Percentiles rank a stretch among this genome's conserved stretches.
Conservation (phyloP, 2,888 invertebrate genomes). For the Gari tellinella region DNA sequence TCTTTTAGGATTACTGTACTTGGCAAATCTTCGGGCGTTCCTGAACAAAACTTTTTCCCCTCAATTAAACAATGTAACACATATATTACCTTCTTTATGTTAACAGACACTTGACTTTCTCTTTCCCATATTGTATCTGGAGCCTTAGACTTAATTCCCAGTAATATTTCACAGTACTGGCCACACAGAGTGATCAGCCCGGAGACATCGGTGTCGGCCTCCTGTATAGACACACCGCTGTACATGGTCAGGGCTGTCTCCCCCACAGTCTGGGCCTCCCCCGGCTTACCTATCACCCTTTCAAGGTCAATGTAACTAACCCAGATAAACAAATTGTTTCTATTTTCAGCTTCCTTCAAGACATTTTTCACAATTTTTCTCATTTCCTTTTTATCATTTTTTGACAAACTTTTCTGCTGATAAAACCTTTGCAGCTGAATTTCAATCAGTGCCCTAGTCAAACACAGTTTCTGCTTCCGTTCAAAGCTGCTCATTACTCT, state of each 20-base stretch:
- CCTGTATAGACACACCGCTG: slow-evolving; percentile 39
- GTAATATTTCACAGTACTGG: slow-evolving; percentile 62
- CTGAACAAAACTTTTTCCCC: slow-evolving; percentile 54
- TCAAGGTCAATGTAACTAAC: slow-evolving; percentile 79
- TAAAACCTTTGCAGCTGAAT: slow-evolving; percentile 21
- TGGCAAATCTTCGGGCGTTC: slow-evolving; percentile 26
- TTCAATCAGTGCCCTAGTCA: slow-evolving; percentile 59
- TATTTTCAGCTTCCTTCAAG: slow-evolving; percentile 79
- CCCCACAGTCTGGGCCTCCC: slow-evolving; percentile 78
- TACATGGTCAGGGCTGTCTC: slow-evolving; percentile 76
- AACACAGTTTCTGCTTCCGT: slow-evolving; percentile 49
- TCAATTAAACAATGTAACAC: slow-evolving; percentile 62
- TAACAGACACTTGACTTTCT: slow-evolving; percentile 10
- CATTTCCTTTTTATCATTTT: slow-evolving; percentile 72
- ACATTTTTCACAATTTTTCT: slow-evolving; percentile 80
- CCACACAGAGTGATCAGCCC: slow-evolving; percentile 60
- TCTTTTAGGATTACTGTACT: slow-evolving; percentile 55
- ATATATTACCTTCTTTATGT: slow-evolving; percentile 35
- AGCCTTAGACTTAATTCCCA: slow-evolving; percentile 47
- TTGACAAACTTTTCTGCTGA: slow-evolving; percentile 24
- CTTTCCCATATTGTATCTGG: slow-evolving; percentile 24
- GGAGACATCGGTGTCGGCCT: slow-evolving; percentile 22
- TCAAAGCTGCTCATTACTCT: slow-evolving; percentile 47
- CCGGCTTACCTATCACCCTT: slow-evolving; percentile 69
- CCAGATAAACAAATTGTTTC: slow-evolving; percentile 83